These are phyloP conservation scores for Hycleus cichorii DNA, from an alignment of 1,140 invertebrate species.

Conservation along the genomic window DNA sequence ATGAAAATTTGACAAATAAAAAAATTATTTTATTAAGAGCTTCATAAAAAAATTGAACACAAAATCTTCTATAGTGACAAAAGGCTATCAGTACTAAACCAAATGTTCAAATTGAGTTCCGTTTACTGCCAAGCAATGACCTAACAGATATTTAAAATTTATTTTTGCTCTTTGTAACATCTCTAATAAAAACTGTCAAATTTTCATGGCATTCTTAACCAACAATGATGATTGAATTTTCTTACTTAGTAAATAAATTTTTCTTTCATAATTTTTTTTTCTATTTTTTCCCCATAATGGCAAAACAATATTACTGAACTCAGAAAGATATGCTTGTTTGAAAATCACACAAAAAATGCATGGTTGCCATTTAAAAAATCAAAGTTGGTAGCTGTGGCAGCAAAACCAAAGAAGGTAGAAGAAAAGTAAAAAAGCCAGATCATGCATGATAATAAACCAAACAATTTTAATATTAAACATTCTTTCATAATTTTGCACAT, in stretches of 20 bases:
- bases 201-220: neutral
- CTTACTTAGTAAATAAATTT: neutral
- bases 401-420: neutral
- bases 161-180: neutral
- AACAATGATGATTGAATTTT: neutral
- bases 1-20: too few species aligned
- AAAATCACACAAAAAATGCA: too few species aligned
- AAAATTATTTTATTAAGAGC: too few species aligned
- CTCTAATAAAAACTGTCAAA: neutral
- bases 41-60: neutral
- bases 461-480: too few species aligned
- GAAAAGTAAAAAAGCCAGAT: too few species aligned
- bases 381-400: neutral
- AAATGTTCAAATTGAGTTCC: conserved; percentile 2
- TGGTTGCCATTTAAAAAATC: neutral
- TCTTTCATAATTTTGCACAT: too few species aligned
- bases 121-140: conserved; percentile 1
- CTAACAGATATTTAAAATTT: neutral
- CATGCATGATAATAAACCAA: too few species aligned
- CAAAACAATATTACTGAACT: neutral
- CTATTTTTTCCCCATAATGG: neutral
- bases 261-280: neutral
- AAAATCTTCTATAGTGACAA: too few species aligned
- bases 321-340: too few species aligned
- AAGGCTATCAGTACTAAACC: neutral